These are phyloP conservation scores for Lepidochrysops patricia DNA, from an alignment of 2,888 invertebrate species.

Conservation along the genomic window DNA sequence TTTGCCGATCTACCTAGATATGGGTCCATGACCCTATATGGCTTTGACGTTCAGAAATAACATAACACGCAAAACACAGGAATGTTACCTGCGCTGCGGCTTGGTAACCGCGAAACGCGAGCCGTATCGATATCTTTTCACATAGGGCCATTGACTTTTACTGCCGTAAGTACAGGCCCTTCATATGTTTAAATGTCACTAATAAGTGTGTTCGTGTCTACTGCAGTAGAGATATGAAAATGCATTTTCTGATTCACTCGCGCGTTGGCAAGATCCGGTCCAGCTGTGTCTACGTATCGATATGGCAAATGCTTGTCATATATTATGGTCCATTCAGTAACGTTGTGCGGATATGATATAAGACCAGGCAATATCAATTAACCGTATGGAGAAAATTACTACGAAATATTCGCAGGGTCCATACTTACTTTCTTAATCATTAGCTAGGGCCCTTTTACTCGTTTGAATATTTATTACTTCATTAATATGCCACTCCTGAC, in stretches of 20 bases:
- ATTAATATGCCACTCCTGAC: constrained; percentile 14
- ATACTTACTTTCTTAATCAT: not conserved
- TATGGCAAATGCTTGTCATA: too few relatives aligned
- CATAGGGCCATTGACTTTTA: constrained; percentile 25
- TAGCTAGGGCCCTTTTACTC: not conserved
- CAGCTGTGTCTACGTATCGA: too few relatives aligned
- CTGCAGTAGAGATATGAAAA: too few relatives aligned
- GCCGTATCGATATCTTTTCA: constrained; percentile 54
- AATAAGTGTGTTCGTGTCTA: too few relatives aligned
- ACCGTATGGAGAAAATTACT: not conserved
- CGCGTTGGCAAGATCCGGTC: too few relatives aligned
- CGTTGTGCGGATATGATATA: too few relatives aligned
- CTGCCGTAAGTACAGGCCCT: not conserved
- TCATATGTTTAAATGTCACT: not conserved
- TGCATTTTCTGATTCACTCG: too few relatives aligned
- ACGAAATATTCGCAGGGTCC: not conserved
- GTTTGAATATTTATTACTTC: constrained; percentile 17
- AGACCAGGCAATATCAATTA: not conserved
- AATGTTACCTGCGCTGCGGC: constrained; percentile 46
- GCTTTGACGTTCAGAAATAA: constrained; percentile 23
- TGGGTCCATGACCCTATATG: constrained; percentile 34
- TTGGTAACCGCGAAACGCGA: constrained; percentile 49
- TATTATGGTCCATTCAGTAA: too few relatives aligned
- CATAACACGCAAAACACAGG: constrained; percentile 18
- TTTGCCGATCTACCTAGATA: constrained; percentile 15